phyloP scores from a whole-genome alignment of 2,113 vertebrate species.

The Sialia sialis region DNA sequence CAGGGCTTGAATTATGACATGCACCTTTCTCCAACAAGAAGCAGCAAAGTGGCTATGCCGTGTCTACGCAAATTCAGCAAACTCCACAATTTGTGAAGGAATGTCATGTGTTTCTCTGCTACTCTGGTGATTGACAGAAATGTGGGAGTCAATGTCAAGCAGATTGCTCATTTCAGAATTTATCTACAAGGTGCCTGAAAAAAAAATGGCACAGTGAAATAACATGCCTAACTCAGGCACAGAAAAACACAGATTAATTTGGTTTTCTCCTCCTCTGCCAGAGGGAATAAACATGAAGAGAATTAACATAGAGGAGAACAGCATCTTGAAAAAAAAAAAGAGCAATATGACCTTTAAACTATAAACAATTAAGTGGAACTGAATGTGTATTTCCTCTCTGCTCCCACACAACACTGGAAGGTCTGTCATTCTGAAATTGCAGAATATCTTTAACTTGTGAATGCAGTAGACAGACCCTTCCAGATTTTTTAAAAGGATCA shows the following conservation, averaged over 20 bases:
- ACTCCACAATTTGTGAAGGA: neutral
- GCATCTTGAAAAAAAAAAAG: neutral
- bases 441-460: neutral
- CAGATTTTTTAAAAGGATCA: neutral
- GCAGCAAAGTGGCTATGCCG: accelerated
- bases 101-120: neutral
- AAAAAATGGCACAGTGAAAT: neutral
- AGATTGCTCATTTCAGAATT: neutral
- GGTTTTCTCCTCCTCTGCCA: neutral
- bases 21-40: neutral
- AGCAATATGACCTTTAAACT: neutral
- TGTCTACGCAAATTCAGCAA: neutral
- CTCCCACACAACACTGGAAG: neutral
- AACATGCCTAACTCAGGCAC: neutral
- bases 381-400: neutral
- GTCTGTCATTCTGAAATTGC: neutral
- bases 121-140: neutral
- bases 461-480: neutral
- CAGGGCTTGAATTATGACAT: neutral
- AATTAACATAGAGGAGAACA: neutral
- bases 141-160: neutral
- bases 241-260: neutral
- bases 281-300: neutral
- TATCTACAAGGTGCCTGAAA: neutral
- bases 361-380: neutral